Percentiles rank a stretch among this genome's conserved stretches.
These are phyloP conservation scores for Synchiropus splendidus DNA, from an alignment of 2,113 vertebrate genomes.

Conservation along the genomic window DNA sequence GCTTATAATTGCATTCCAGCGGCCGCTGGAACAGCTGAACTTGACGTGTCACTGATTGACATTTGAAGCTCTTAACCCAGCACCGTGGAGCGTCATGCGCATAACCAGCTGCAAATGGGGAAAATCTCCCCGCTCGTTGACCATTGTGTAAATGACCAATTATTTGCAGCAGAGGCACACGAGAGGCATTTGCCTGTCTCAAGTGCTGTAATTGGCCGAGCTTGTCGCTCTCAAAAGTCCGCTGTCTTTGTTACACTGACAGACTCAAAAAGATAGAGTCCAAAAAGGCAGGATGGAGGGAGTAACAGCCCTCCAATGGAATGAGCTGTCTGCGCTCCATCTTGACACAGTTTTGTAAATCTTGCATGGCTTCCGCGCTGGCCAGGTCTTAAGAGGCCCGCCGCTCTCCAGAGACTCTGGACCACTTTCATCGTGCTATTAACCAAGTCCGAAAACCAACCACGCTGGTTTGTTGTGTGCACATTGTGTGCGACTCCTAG, in stretches of 20 bases:
- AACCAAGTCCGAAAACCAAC: too few species aligned
- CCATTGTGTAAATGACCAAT: conserved; percentile 31
- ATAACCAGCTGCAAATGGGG: conserved; percentile 25
- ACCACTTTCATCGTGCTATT: too few species aligned
- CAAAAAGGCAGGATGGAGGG: conserved; percentile 6
- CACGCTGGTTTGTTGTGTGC: too few species aligned
- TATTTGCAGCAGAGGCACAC: conserved; percentile 30
- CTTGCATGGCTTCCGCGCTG: conserved; percentile 23
- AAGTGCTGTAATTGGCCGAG: conserved; percentile 54
- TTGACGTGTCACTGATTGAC: conserved; percentile 25
- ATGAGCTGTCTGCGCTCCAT: conserved; percentile 23
- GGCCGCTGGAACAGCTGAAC: conserved; percentile 5
- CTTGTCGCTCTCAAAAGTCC: conserved; percentile 32
- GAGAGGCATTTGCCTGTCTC: conserved; percentile 38
- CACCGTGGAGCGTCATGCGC: conserved; percentile 12
- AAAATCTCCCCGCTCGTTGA: conserved; percentile 30
- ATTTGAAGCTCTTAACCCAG: conserved; percentile 18
- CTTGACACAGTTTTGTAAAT: conserved; percentile 43
- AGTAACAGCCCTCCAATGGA: conserved; percentile 27
- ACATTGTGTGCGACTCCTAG: too few species aligned
- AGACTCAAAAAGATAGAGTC: conserved; percentile 37
- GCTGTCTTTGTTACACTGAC: conserved; percentile 49
- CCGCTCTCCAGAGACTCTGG: too few species aligned
- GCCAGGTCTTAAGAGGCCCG: conserved; percentile 13
- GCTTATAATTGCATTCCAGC: conserved; percentile 10